Evolutionary conservation across 2,888 invertebrate genomes (phyloP).

Genomic region (Drosophila rubida): DNA sequence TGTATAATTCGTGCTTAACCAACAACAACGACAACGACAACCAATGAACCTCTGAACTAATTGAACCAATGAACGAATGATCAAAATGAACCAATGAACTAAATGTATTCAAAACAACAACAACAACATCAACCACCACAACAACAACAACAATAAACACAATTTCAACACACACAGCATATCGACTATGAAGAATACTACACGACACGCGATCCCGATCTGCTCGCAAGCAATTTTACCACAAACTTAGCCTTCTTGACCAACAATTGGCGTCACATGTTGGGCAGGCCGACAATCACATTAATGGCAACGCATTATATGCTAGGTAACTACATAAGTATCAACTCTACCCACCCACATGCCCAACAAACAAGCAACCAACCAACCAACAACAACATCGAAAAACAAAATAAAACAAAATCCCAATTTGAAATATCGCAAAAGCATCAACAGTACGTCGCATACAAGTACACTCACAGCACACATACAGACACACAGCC

Average conservation of each 20-base stretch:
- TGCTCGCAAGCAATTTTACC: slow-evolving; percentile 96
- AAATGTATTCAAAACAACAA: slow-evolving; percentile 15
- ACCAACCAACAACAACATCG: slow-evolving; percentile 11
- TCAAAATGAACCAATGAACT: slow-evolving; percentile 12
- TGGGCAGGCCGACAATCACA: slow-evolving; percentile 97
- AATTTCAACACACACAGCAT: slow-evolving; percentile 86
- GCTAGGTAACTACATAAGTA: slow-evolving; percentile 89
- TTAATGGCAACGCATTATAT: slow-evolving; percentile 93
- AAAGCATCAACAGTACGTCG: slow-evolving; percentile 6
- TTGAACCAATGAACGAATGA: slow-evolving; percentile 13
- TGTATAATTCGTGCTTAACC: slow-evolving; percentile 48
- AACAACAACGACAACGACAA: slow-evolving; percentile 38
- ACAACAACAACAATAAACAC: slow-evolving; percentile 14
- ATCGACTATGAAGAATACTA: slow-evolving; percentile 97
- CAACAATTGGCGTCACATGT: slow-evolving; percentile 98
- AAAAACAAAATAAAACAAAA: slow-evolving; percentile 10
- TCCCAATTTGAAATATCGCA: slow-evolving; percentile 14
- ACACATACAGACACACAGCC: slow-evolving; percentile 16
- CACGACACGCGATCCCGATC: slow-evolving; percentile 97
- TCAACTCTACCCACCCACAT: slow-evolving; percentile 23
- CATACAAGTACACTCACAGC: neutral
- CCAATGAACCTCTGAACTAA: slow-evolving; percentile 9
- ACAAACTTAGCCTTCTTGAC: slow-evolving; percentile 97
- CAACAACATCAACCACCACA: too few species aligned
- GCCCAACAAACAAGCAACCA: slow-evolving; percentile 12